Percentiles rank a stretch among this genome's conserved stretches.
Conservation (phyloP, 2,797 vertebrate genomes). For the Scolopax rusticola region DNA sequence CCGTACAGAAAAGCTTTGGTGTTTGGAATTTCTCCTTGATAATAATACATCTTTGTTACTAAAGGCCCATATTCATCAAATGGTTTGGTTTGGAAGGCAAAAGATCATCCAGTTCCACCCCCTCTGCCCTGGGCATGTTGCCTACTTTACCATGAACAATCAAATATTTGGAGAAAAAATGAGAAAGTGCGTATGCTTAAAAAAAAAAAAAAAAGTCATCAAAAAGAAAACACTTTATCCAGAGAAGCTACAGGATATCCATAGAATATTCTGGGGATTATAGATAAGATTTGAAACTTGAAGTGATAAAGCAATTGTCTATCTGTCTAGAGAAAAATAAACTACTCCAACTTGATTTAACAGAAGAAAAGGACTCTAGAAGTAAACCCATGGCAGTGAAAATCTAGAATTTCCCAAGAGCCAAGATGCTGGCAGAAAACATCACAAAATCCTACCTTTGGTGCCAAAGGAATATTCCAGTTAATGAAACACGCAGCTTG, state of each 20-base stretch:
- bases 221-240: background rate
- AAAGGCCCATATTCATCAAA: background rate
- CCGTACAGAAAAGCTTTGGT: background rate
- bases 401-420: conserved; percentile 16
- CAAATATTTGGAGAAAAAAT: background rate
- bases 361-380: background rate
- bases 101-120: background rate
- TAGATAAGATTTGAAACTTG: background rate
- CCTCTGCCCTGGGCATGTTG: rapidly evolving
- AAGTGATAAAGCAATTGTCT: background rate
- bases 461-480: conserved; percentile 49
- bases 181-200: background rate
- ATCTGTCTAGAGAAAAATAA: background rate
- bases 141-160: background rate
- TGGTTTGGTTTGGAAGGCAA: background rate
- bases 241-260: background rate
- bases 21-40: background rate
- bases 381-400: background rate
- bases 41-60: background rate
- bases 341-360: background rate
- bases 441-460: conserved; percentile 1
- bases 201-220: background rate
- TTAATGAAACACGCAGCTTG: conserved; percentile 52
- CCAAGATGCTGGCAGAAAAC: background rate
- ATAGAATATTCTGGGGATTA: background rate